These are phyloP conservation scores for Penaeus indicus DNA, from an alignment of 1,140 invertebrate genomes.

Conservation along the genomic window DNA sequence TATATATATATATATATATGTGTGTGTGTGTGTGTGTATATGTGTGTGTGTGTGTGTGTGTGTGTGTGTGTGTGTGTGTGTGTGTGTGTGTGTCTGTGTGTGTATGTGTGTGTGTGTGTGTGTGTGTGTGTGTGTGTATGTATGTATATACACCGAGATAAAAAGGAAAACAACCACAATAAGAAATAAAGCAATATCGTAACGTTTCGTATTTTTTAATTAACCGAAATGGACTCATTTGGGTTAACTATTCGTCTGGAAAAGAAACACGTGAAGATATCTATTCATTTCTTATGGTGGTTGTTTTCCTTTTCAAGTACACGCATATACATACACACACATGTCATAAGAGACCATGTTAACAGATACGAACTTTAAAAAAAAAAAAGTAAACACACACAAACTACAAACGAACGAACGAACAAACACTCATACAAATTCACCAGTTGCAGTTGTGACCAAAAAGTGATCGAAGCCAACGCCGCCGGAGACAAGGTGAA, in stretches of 20 bases:
- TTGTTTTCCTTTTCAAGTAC: too few relatives aligned
- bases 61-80: background rate
- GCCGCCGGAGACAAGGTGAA: background rate
- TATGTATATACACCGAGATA: background rate
- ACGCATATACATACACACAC: too few relatives aligned
- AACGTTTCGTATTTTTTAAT: background rate
- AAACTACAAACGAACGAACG: too few relatives aligned
- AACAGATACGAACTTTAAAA: too few relatives aligned
- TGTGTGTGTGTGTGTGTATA: background rate
- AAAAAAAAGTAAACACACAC: too few relatives aligned
- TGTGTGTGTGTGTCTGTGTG: background rate
- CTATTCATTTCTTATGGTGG: too few relatives aligned
- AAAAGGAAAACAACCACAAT: background rate
- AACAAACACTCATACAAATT: too few relatives aligned
- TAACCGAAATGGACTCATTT: background rate
- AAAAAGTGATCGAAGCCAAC: too few relatives aligned
- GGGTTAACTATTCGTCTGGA: too few relatives aligned
- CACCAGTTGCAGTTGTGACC: too few relatives aligned
- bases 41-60: background rate
- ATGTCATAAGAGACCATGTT: too few relatives aligned
- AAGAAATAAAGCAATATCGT: background rate
- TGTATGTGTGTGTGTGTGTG: background rate
- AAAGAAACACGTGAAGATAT: too few relatives aligned
- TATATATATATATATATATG: conserved; percentile 3
- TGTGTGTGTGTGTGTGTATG: background rate